Evolutionary conservation across 1,140 invertebrate species (phyloP).

Genomic region (Aphelinus certus): DNA sequence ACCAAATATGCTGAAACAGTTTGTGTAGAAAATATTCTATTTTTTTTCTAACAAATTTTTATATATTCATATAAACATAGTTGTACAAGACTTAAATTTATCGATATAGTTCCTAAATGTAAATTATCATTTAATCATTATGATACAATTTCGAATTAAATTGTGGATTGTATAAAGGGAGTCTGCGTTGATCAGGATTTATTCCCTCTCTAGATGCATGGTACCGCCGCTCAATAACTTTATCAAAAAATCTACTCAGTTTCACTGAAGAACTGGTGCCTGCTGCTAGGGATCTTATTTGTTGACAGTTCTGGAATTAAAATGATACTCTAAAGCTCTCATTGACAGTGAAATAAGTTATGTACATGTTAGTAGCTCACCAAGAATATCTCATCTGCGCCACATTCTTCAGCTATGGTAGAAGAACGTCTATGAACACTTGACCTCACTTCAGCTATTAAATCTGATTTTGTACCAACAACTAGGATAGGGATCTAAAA

Average conservation of each 20-base stretch:
- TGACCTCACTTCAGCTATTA: conserved; percentile 76
- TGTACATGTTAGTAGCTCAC: conserved; percentile 55
- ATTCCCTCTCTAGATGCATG: conserved; percentile 65
- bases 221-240: conserved; percentile 83
- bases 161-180: conserved; percentile 61
- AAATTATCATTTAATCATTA: conserved; percentile 62
- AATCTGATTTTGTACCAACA: conserved; percentile 91
- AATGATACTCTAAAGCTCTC: conserved; percentile 9
- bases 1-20: too few relatives aligned
- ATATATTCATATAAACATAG: too few relatives aligned
- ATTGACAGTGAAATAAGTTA: conserved; percentile 23
- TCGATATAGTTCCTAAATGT: too few relatives aligned
- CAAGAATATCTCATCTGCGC: conserved; percentile 92
- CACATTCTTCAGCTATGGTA: conserved; percentile 89
- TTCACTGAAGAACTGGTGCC: conserved; percentile 92
- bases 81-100: too few relatives aligned
- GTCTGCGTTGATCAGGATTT: conserved; percentile 67
- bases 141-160: conserved; percentile 70
- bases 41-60: too few relatives aligned
- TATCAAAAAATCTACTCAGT: conserved; percentile 93
- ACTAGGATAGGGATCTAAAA: conserved; percentile 89
- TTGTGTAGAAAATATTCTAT: too few relatives aligned
- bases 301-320: conserved; percentile 74
- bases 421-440: conserved; percentile 73
- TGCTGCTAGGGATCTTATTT: conserved; percentile 85